Evolutionary conservation across 2,888 invertebrate species (phyloP).

Genomic region (Corbicula japonica): DNA sequence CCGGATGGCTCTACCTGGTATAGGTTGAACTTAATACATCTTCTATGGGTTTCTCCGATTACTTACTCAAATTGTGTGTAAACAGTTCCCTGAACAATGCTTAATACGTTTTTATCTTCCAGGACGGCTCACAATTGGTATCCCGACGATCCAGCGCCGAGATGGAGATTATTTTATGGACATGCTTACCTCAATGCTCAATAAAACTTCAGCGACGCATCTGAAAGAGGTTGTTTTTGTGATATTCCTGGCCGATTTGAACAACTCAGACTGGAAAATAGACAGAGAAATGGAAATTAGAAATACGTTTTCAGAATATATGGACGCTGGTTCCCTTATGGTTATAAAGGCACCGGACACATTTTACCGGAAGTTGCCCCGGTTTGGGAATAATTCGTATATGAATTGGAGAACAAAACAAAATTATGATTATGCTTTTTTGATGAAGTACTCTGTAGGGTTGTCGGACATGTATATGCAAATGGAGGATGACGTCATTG

Average conservation of each 20-base stretch:
- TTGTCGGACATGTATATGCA: constrained; percentile 85
- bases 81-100: too few species aligned
- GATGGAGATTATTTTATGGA: constrained; percentile 84
- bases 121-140: constrained; percentile 86
- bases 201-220: constrained; percentile 81
- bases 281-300: constrained; percentile 66
- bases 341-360: constrained; percentile 80
- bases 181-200: constrained; percentile 85
- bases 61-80: too few species aligned
- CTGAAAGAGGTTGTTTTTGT: constrained; percentile 83
- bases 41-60: too few species aligned
- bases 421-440: constrained; percentile 86
- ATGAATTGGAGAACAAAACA: constrained; percentile 86
- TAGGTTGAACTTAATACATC: too few species aligned
- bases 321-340: constrained; percentile 80
- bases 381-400: constrained; percentile 78
- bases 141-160: constrained; percentile 85
- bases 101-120: too few species aligned
- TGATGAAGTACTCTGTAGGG: constrained; percentile 83
- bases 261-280: constrained; percentile 72
- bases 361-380: constrained; percentile 71
- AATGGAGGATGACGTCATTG: constrained; percentile 86
- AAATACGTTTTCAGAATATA: constrained; percentile 60
- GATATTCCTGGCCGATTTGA: constrained; percentile 86
- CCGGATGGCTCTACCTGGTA: too few species aligned